A percentile compares a stretch with the other conserved stretches of the same genome.
phyloP scores from a whole-genome alignment of 2,888 invertebrate species.

The Spodoptera picta region DNA sequence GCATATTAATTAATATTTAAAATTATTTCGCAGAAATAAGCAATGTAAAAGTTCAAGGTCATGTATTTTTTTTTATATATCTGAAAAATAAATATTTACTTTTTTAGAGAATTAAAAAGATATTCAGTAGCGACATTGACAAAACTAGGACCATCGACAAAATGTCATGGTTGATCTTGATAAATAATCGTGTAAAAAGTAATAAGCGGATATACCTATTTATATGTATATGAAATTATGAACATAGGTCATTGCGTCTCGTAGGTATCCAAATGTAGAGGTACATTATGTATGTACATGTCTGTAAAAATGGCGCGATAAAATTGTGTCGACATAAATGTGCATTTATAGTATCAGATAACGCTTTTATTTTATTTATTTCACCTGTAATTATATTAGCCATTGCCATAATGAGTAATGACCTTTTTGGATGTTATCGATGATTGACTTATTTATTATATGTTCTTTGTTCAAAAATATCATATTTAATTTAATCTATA shows the following conservation, averaged over 20 bases:
- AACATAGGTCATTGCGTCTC: too few species aligned
- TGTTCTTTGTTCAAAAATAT: slow-evolving; percentile 22
- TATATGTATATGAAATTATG: too few species aligned
- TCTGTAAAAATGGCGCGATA: slow-evolving; percentile 45
- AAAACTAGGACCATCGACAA: slow-evolving; percentile 31
- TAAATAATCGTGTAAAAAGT: slow-evolving; percentile 27
- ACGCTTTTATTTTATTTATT: slow-evolving; percentile 48
- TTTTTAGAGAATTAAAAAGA: too few species aligned
- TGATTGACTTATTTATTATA: slow-evolving; percentile 10
- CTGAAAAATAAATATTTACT: too few species aligned
- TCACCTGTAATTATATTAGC: slow-evolving; percentile 36
- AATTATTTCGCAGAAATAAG: too few species aligned
- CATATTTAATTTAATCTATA: too few species aligned
- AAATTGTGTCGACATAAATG: slow-evolving; percentile 33
- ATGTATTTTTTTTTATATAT: too few species aligned
- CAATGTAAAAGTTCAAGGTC: too few species aligned
- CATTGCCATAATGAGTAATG: slow-evolving; percentile 26
- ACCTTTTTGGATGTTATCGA: slow-evolving; percentile 39
- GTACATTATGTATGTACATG: slow-evolving; percentile 3
- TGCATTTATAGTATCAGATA: slow-evolving; percentile 52
- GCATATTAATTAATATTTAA: slow-evolving; percentile 7
- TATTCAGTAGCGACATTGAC: slow-evolving; percentile 7
- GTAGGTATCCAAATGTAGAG: too few species aligned
- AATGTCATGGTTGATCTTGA: slow-evolving; percentile 30
- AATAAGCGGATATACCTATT: too few species aligned